phyloP scores from a whole-genome alignment of 2,113 vertebrate genomes.

The Vicugna pacos region DNA sequence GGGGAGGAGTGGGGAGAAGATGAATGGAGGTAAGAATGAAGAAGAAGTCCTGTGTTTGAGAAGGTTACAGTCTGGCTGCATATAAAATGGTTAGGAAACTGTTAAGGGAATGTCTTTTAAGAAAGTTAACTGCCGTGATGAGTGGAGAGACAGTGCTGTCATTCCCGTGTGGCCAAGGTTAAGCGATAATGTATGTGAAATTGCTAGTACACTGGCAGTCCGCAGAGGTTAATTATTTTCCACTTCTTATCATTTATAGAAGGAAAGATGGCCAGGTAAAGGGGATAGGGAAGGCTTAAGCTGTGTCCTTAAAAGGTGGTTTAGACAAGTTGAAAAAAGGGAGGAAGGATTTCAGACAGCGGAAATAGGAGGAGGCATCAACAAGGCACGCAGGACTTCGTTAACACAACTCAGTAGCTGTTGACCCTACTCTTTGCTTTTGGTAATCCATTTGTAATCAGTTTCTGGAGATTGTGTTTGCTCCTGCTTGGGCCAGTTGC shows the following conservation, averaged over 20 bases:
- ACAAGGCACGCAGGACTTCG: not conserved
- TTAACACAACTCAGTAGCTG: not conserved
- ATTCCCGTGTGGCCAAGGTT: not conserved
- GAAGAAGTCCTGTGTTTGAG: not conserved
- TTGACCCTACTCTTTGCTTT: not conserved
- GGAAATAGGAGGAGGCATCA: not conserved
- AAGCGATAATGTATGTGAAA: not conserved
- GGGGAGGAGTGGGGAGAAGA: not conserved
- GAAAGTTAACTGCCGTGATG: not conserved
- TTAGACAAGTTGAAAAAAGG: constrained; percentile 1
- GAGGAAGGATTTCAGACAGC: constrained; percentile 5
- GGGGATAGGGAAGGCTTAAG: not conserved
- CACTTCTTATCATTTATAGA: not conserved
- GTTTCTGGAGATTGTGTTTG: constrained; percentile 44
- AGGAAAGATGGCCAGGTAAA: not conserved
- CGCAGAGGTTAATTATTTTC: not conserved
- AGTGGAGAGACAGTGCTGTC: not conserved
- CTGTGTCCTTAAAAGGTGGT: not conserved
- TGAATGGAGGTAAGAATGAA: not conserved
- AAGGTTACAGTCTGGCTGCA: not conserved
- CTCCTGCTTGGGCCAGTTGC: not conserved
- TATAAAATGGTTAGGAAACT: not conserved
- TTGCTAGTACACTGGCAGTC: not conserved
- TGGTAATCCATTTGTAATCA: not conserved
- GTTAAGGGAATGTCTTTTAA: not conserved